phyloP scores from a whole-genome alignment of 2,113 vertebrate genomes.

The Bagarius yarrelli region DNA sequence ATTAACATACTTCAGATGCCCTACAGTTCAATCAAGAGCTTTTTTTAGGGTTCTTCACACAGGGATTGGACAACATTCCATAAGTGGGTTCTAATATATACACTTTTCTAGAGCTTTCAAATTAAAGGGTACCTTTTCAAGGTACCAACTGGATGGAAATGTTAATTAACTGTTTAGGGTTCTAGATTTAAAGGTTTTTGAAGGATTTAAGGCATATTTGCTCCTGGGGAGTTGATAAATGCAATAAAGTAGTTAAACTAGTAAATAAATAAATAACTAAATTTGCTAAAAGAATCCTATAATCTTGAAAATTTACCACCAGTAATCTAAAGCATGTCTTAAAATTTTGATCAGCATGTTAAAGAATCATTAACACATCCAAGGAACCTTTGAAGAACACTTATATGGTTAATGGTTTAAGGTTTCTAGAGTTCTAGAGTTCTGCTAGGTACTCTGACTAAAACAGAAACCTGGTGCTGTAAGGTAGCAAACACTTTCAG shows the following conservation, averaged over 20 bases:
- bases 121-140: neutral
- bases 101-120: neutral
- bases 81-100: neutral
- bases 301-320: neutral
- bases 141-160: neutral
- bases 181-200: neutral
- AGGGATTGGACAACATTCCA: neutral
- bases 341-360: neutral
- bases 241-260: neutral
- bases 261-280: too few species aligned
- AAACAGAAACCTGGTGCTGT: too few species aligned
- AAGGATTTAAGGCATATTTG: neutral
- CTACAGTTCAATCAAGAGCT: neutral
- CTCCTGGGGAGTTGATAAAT: neutral
- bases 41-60: neutral
- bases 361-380: neutral
- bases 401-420: neutral
- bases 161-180: neutral
- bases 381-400: neutral
- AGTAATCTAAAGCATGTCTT: neutral
- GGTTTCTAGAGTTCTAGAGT: too few species aligned
- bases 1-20: neutral
- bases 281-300: neutral
- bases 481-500: too few species aligned
- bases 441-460: too few species aligned